phyloP scores from a whole-genome alignment of 2,113 vertebrate genomes.

The Sapayoa aenigma region DNA sequence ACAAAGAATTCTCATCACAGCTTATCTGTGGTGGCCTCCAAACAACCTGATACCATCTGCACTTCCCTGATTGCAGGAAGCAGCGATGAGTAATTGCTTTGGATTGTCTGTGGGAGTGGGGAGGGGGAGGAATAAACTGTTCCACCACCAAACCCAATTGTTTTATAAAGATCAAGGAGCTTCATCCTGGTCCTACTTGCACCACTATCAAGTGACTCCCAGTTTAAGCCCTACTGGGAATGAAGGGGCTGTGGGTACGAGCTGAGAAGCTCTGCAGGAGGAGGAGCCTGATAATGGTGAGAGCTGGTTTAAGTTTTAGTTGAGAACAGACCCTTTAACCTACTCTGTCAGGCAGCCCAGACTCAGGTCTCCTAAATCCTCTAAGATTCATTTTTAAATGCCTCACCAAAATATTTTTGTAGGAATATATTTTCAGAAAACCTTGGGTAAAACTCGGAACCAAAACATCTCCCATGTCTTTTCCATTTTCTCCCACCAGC shows the following conservation, averaged over 20 bases:
- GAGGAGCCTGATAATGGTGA: background rate
- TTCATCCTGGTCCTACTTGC: no score
- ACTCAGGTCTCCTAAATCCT: background rate
- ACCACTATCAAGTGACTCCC: background rate
- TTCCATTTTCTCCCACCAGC: background rate
- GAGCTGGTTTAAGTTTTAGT: rapidly evolving
- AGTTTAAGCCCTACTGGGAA: background rate
- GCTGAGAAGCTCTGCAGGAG: background rate
- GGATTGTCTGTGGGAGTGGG: background rate
- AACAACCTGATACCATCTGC: slow-evolving; percentile 20
- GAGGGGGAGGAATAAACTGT: background rate
- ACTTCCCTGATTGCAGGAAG: background rate
- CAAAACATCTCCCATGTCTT: background rate
- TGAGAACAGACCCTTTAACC: background rate
- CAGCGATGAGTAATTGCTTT: background rate
- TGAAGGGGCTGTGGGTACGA: no score
- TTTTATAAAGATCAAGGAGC: background rate
- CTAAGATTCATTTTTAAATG: rapidly evolving
- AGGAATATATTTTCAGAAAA: background rate
- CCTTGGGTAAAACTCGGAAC: background rate
- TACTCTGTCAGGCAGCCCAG: background rate
- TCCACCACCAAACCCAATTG: background rate
- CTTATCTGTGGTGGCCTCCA: background rate
- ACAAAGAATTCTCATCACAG: background rate
- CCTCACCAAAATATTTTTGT: background rate